Conservation (phyloP, 53 echinoderm and acorn worm genomes). For the Luidia sarsii region DNA sequence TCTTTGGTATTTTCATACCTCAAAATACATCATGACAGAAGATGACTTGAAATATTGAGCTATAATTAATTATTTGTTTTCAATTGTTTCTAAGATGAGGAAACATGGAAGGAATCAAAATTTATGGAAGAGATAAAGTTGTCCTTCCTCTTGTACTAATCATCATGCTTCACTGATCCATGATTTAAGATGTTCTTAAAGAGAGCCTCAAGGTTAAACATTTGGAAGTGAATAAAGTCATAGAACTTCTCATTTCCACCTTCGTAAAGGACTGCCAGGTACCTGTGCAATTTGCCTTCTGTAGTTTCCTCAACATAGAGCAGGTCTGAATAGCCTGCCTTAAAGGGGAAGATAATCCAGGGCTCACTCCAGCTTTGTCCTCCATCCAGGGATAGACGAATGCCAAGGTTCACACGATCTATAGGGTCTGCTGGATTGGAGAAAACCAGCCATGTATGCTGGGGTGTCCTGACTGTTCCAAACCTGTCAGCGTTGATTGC, state of each 20-base stretch:
- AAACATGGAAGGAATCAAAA: too few species aligned
- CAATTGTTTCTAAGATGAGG: too few species aligned
- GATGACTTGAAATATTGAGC: too few species aligned
- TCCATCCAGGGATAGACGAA: constrained; percentile 84
- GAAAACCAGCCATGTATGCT: constrained; percentile 71
- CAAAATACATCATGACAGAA: too few species aligned
- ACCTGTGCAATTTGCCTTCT: constrained; percentile 24
- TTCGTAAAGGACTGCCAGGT: constrained; percentile 74
- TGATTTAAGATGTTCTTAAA: constrained; percentile 32
- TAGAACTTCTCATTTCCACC: constrained; percentile 47
- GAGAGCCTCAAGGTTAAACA: constrained; percentile 78
- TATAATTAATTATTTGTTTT: too few species aligned
- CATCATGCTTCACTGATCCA: too few species aligned
- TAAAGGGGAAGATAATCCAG: constrained; percentile 56
- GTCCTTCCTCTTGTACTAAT: too few species aligned
- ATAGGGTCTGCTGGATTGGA: constrained; percentile 82
- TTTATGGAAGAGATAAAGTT: too few species aligned
- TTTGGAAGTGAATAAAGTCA: constrained; percentile 67
- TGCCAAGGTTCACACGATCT: constrained; percentile 64
- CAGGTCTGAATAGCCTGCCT: constrained; percentile 83
- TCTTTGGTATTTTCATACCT: too few species aligned
- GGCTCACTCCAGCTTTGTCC: constrained; percentile 76
- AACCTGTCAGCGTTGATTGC: constrained; percentile 42
- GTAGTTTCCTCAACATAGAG: constrained; percentile 63
- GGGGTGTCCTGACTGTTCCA: background rate